Base-by-base conservation (phyloP, 1,140 invertebrate species). In the Rhyacophila brunnea region DNA sequence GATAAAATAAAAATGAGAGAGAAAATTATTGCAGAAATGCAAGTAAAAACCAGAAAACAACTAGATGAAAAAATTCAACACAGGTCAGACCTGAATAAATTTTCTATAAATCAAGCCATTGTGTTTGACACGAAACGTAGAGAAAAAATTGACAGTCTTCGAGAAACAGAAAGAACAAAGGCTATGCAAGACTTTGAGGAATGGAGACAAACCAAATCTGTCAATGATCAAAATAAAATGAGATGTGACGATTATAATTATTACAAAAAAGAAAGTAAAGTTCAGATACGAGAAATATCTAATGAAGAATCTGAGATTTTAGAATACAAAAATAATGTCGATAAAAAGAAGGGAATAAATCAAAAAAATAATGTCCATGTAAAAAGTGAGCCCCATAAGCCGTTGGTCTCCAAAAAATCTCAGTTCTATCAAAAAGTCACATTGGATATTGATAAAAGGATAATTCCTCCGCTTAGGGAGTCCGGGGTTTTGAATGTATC, bases 111-210 rank as follows among this genome's bases (percentile, higher is more conserved):
- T 63, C 74, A 83, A 65, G 85, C 86, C 58, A 84, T 89, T 57
- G 72, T 80, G 56, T 70, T 83, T 35, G 82, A 87, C 62, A 80
- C 74, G 1, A 68, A 74, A 57, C 73, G 72, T 35, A 70, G 83
- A 17, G 70, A 77, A 46, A 68, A 78, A 64, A 87, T 88, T 72
- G 80, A 86, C 36, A 65, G 69, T 1, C 77, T 83, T 43, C 77
- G 79, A 63, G 75, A 85, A 64, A 62, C 71, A 10, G 78, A 84
- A 68, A 75, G 82, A 43, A 77, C 77, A 45, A 80, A 80, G 72
- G 85, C 86, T 10, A 84, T 88, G 75, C 74, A 81, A 9, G 83
- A 87, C 60, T 73, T 90, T 17, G 82, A 88, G 66, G 74, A 79
- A 48, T 91, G 86, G 86, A 81, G 84, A 58, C 63, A 52, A 46